Evolutionary conservation across 2,113 vertebrate genomes (phyloP).

Genomic region (Montifringilla adamsi): DNA sequence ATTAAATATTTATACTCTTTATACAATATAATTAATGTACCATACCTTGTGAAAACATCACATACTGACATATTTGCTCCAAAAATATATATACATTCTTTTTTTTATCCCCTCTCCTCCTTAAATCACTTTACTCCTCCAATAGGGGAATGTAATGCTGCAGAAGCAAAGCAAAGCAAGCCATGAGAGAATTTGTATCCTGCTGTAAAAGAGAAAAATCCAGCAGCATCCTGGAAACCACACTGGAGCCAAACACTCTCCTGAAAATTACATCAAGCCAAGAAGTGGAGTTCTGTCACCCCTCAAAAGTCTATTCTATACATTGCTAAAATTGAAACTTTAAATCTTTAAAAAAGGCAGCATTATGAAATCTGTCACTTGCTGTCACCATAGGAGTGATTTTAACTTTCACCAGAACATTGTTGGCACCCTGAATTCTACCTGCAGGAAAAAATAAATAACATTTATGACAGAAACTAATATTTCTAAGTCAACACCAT

Average conservation of each 20-base stretch:
- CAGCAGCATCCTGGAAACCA: not conserved
- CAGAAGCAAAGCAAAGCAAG: not conserved
- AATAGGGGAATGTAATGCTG: not conserved
- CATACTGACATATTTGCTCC: not conserved
- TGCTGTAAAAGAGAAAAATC: not conserved
- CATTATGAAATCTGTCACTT: slow-evolving; percentile 33
- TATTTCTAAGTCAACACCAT: slow-evolving; percentile 33
- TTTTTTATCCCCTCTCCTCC: not conserved
- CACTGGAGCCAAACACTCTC: not conserved
- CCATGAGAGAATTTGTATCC: not conserved
- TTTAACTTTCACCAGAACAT: slow-evolving; percentile 23
- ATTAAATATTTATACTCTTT: not conserved
- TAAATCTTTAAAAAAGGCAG: not conserved
- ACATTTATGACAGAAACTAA: slow-evolving; percentile 26
- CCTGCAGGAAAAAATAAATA: slow-evolving; percentile 15
- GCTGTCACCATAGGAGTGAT: slow-evolving; percentile 24
- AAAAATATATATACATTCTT: not conserved
- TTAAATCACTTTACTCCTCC: not conserved
- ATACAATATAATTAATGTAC: not conserved
- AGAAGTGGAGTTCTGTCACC: not conserved
- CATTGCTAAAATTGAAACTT: slow-evolving; percentile 19
- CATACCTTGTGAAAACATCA: not conserved
- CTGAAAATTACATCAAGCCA: not conserved
- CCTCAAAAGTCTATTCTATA: not conserved
- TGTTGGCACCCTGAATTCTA: slow-evolving; percentile 7